Conservation (phyloP, 2,797 vertebrate genomes). For the Dallia pectoralis region DNA sequence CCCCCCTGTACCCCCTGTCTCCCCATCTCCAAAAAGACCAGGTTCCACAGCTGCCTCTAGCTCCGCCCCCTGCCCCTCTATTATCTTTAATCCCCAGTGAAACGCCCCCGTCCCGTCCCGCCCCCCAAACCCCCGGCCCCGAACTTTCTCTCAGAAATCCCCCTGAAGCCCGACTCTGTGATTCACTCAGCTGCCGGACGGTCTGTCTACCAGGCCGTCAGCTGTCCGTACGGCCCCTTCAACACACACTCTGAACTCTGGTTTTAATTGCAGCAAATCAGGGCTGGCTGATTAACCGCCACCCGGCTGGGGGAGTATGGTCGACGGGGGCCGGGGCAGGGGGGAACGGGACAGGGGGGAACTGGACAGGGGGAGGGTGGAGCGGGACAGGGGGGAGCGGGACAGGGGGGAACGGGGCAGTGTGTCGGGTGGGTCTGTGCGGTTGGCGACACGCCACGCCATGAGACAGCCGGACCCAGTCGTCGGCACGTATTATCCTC, state of each 20-base stretch:
- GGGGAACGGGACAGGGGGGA: too few relatives aligned
- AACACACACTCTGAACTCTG: constrained; percentile 43
- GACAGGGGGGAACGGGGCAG: neutral
- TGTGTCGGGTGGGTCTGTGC: constrained; percentile 15
- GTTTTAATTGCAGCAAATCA: constrained; percentile 66
- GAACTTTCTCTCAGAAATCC: too few relatives aligned
- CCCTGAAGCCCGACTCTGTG: constrained; percentile 29
- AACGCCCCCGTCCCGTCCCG: constrained; percentile 30
- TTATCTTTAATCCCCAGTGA: constrained; percentile 76
- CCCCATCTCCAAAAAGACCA: constrained; percentile 57
- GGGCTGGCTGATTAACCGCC: constrained; percentile 58
- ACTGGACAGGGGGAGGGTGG: too few relatives aligned
- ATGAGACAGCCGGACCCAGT: neutral
- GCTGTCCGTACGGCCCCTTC: constrained; percentile 62
- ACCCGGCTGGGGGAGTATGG: constrained; percentile 19
- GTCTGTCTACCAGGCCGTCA: constrained; percentile 67
- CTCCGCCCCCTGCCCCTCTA: constrained; percentile 50
- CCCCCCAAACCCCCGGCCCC: too few relatives aligned
- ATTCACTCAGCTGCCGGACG: constrained; percentile 46
- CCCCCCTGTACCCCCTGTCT: constrained; percentile 14
- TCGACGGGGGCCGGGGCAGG: neutral
- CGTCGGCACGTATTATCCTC: neutral
- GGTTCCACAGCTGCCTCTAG: constrained; percentile 74
- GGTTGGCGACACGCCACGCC: neutral
- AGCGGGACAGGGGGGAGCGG: too few relatives aligned